Conservation (phyloP, 2,113 vertebrate species). For the Rhabdomys dilectus region DNA sequence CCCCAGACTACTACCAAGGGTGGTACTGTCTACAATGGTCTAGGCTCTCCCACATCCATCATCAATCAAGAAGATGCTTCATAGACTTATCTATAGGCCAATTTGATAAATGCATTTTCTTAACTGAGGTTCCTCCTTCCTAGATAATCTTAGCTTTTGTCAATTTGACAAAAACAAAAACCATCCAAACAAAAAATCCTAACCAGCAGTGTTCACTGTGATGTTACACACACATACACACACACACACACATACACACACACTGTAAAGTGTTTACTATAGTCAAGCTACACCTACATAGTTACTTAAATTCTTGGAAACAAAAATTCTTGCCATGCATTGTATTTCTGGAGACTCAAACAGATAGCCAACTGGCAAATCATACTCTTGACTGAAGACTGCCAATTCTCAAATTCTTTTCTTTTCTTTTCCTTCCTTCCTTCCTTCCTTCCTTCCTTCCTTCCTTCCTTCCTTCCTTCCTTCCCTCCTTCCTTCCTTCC, state of each 20-base stretch:
- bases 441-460: too few species aligned
- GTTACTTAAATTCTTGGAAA: neutral
- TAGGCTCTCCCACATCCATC: neutral
- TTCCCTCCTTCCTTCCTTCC: too few species aligned
- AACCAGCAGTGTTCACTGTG: neutral
- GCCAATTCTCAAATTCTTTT: neutral
- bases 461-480: neutral
- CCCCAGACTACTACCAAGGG: neutral
- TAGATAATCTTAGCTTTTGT: neutral
- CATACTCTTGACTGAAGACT: neutral
- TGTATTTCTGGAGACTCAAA: constrained; percentile 39
- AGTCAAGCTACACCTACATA: neutral
- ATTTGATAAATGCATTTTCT: neutral
- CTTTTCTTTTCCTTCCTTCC: neutral
- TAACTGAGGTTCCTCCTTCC: neutral
- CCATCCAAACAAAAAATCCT: neutral
- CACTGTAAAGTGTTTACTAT: neutral
- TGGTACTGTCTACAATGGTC: neutral
- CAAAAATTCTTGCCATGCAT: neutral
- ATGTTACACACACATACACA: neutral
- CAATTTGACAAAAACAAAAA: neutral
- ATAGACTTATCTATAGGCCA: neutral
- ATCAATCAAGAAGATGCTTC: neutral
- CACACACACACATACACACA: neutral
- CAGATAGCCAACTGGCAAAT: neutral